Base-by-base conservation (phyloP, 2,113 vertebrate genomes). In the Onychostoma macrolepis region DNA sequence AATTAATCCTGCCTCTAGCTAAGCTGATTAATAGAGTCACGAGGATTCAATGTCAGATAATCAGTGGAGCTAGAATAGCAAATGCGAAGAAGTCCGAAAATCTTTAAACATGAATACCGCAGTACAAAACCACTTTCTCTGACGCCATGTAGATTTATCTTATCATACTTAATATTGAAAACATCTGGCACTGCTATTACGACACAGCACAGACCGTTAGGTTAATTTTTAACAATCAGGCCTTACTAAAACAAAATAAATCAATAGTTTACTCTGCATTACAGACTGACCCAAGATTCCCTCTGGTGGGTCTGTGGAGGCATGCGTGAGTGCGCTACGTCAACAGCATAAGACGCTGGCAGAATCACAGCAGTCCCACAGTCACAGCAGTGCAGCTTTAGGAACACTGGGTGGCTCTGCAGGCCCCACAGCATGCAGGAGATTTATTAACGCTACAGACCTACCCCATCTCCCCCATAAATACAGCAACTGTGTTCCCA, bases 191-290 rank as follows among this genome's bases (percentile, higher is more conserved):
- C 56, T 63, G 63, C 82, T 83, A 79, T 92, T 90, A 87, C 87
- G 80, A 87, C 58, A 88, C 89, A 84, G 90, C 81, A 92, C 89
- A 84, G 88, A 93, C 83, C 87, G 89, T 90, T 90, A 87, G 91
- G 88, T 90, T 93, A 92, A 95, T 95, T 95, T 94, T 93, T 92
- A 92, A 92, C 93, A 93, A 94, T 94, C 92, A 93, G 92, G 92
- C 92, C 92, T 91, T 90, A 87, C 81, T 91, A 91, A 94, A 94
- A 94, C 94, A 93, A 90, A 36, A 93, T 93, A 91, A 94, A 95
- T 95, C 92, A 94, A 81, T 30, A 65, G 85, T 84, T 84, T 84
- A 81, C 56, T 82, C 63, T 28, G 12, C 21, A n/a, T 50, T 50
- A 33, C 80, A 4, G 48, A 10, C 24, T 79, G 87, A 87, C 78